Base-by-base conservation (phyloP, 2,888 invertebrate species). In the Dichetophora obliterata region DNA sequence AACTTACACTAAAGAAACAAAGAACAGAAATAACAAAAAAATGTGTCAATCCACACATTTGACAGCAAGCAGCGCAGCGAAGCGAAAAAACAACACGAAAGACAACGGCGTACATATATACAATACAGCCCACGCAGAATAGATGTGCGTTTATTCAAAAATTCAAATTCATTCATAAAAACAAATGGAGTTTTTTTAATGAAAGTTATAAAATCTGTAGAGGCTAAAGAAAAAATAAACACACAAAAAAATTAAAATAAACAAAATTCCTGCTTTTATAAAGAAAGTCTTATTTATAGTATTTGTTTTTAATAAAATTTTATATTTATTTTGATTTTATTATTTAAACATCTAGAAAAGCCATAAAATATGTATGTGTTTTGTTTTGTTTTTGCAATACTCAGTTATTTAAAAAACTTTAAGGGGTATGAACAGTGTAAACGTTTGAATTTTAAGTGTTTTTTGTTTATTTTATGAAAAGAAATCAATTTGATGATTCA, bases 161-260 rank as follows among this genome's bases (percentile, higher is more conserved):
- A 14, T 59, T 27, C 24, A 59, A 59, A 59, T 59, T 59, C 59
- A 59, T 59, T 59, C 59, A 59, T 59, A 59, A 59, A 59, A 1
- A 59, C 22, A 59, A 22, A 22, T 6, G 1, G 22, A 11, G 78
- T 82, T 84, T 80, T 79, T 78, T 54, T 54, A 11, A 43, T 43
- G 43, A 59, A 59, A 59, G 24, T 27, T 27, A 16, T 59, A 22
- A 27, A 22, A 59, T 3, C 27, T 59, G 27, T 22, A 59, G 27
- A 59, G 16, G n/a, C 27, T 27, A 19, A 59, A 59, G 3, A 59
- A 59, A 59, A 59, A 59, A 59, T 2, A 59, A 0, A 27, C 11
- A 43, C 43, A 43, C 1, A 43, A 43, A 43, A 43, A 43, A 59
- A 24, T 3, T 2, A 2, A 14, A 43, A 14, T 1, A 14, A n/a